Percentiles rank a stretch among this genome's conserved stretches.
Evolutionary conservation across 2,113 vertebrate species (phyloP).

Genomic region (Connochaetes taurinus): DNA sequence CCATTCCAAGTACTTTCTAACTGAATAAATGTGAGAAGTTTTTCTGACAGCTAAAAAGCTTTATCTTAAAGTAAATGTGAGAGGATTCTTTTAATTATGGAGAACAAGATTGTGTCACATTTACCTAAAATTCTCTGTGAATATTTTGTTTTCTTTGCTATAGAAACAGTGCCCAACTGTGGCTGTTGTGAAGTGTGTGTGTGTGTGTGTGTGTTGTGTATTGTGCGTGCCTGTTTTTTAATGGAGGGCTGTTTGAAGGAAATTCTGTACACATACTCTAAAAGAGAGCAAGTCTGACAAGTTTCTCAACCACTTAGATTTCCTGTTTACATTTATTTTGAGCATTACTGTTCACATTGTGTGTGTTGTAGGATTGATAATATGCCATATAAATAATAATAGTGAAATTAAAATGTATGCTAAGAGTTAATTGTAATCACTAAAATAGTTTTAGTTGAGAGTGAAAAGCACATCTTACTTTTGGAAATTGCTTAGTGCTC

Average conservation of each 20-base stretch:
- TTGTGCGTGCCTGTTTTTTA: not conserved
- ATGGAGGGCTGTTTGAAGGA: not conserved
- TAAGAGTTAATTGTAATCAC: not conserved
- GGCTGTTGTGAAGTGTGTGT: not conserved
- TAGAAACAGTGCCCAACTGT: not conserved
- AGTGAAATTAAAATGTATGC: not conserved
- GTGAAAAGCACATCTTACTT: not conserved
- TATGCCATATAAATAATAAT: not conserved
- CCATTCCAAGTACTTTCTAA: not conserved
- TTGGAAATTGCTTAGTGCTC: not conserved
- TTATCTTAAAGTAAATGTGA: not conserved
- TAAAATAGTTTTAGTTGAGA: not conserved
- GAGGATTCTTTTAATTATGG: not conserved
- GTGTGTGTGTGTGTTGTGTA: not conserved
- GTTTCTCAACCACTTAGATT: not conserved
- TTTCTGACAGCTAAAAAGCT: slow-evolving; percentile 1
- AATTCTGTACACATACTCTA: not conserved
- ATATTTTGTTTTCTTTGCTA: slow-evolving; percentile 43
- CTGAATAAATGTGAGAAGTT: not conserved
- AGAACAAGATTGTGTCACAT: not conserved
- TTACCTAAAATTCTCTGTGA: not conserved
- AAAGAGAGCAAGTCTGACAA: not conserved
- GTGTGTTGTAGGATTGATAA: not conserved
- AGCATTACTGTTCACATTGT: not conserved
- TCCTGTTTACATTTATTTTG: not conserved